Percentiles rank a stretch among this genome's conserved stretches.
Conservation (phyloP, 2,797 vertebrate species). For the Gephyroberyx darwinii region DNA sequence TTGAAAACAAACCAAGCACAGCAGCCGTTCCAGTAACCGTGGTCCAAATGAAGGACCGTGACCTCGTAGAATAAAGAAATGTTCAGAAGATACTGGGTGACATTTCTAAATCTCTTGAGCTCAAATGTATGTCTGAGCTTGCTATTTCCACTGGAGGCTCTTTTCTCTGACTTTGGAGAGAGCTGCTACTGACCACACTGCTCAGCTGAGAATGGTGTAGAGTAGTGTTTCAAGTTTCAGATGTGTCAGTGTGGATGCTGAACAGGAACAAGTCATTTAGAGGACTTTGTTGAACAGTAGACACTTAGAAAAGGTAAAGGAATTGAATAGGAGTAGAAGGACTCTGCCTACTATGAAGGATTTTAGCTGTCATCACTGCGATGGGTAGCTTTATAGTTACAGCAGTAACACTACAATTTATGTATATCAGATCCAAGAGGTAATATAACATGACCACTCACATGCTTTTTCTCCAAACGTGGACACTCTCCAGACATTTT, state of each 20-base stretch:
- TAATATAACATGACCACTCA: background rate
- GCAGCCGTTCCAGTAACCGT: slow-evolving; percentile 37
- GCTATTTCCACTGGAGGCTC: slow-evolving; percentile 15
- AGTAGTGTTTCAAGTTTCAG: slow-evolving; percentile 24
- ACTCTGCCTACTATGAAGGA: background rate
- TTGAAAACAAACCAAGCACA: slow-evolving; percentile 44
- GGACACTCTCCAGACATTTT: slow-evolving; percentile 11
- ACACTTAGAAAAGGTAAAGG: slow-evolving; percentile 18
- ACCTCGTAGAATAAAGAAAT: slow-evolving; percentile 28
- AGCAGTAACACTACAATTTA: background rate
- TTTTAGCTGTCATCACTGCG: slow-evolving; percentile 10
- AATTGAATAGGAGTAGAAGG: background rate
- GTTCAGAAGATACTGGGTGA: slow-evolving; percentile 40
- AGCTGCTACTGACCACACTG: slow-evolving; percentile 16
- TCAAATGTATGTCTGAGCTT: slow-evolving; percentile 44
- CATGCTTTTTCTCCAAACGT: background rate
- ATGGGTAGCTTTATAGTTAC: background rate
- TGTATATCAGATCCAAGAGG: background rate
- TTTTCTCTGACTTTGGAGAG: slow-evolving; percentile 47
- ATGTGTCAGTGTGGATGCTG: slow-evolving; percentile 22
- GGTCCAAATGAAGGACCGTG: slow-evolving; percentile 44
- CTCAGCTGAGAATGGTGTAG: slow-evolving; percentile 33
- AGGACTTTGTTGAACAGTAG: slow-evolving; percentile 9
- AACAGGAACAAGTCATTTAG: slow-evolving; percentile 37
- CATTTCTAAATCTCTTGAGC: slow-evolving; percentile 41